These are phyloP conservation scores for Chunga burmeisteri DNA, from an alignment of 2,113 vertebrate genomes.

Conservation along the genomic window DNA sequence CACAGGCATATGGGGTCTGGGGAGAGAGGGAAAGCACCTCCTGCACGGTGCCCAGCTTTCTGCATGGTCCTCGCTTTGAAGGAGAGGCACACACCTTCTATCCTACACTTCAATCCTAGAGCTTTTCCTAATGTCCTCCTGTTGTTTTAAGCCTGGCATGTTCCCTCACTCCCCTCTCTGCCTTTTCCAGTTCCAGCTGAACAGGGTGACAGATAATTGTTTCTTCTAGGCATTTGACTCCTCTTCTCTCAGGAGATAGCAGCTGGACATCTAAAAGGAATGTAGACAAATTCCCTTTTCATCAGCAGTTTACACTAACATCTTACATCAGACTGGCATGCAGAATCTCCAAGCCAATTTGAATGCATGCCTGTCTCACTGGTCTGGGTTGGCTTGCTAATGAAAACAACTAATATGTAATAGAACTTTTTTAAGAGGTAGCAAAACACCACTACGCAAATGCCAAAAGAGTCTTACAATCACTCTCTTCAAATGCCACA, in stretches of 20 bases:
- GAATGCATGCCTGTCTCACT: background rate
- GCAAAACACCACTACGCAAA: background rate
- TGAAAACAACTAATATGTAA: background rate
- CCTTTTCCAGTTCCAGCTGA: background rate
- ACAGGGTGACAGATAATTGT: background rate
- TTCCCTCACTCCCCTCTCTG: background rate
- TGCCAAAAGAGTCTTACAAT: background rate
- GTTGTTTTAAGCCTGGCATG: background rate
- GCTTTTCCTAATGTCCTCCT: background rate
- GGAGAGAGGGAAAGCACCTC: background rate
- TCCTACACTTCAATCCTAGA: background rate
- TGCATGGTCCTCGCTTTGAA: background rate
- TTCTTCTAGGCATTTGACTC: background rate
- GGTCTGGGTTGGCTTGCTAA: background rate
- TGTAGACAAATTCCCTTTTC: background rate
- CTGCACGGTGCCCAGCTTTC: background rate
- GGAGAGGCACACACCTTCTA: background rate
- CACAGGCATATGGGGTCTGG: fast-evolving
- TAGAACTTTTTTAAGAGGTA: background rate
- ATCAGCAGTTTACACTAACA: background rate
- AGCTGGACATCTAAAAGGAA: conserved; percentile 1
- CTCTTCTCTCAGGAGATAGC: background rate
- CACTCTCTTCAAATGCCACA: background rate
- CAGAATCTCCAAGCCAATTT: background rate
- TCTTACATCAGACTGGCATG: background rate